Evolutionary conservation across 2,797 vertebrate genomes (phyloP), one percentile per base, ranked within the genome.

Genomic region (Rhynchotus rufescens): DNA sequence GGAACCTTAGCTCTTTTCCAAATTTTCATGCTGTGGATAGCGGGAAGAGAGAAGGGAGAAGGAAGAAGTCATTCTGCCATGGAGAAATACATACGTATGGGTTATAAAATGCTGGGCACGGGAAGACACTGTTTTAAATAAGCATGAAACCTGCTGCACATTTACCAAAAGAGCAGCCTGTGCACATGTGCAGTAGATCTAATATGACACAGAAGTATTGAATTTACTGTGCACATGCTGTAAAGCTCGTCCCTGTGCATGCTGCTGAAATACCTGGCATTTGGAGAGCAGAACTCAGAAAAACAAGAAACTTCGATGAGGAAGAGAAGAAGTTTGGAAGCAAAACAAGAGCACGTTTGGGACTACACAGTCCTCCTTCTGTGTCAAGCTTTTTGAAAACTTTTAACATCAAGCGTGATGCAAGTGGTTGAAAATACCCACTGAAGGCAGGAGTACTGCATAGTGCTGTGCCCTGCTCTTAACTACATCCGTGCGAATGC

Each of bases 21-120:
- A 73, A 45, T 5, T 59, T 11, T 66, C 9, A 4, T 28, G 3
- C 28, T 25, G 32, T 21, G 26, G 21, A 32, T 0, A 73, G 34
- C 10, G 51, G 47, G 5, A 15, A 15, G 9, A 34, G 4, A 47
- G 6, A 15, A 17, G 9, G 38, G 4, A 65, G 8, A 30, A 34
- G 21, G 64, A 80, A 28, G 36, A 51, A 90, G 11, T 2, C 9
- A 22, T 13, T 0, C 52, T 7, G 4, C 16, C 28, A 5, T 44
- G 20, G 68, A 74, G 51, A 81, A 60, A 34, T 15, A 61, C 0
- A 0, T 16, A 20, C 8, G 7, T 7, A 3, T 10, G 23, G 34
- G 4, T 61, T 82, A 52, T 21, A 17, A 73, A 80, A n/a, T 32
- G 15, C 34, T 60, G 44, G 7, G 7, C 21, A 12, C 13, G 34